phyloP scores from a whole-genome alignment of 2,888 invertebrate species.

The Drosophila melanosoma region DNA sequence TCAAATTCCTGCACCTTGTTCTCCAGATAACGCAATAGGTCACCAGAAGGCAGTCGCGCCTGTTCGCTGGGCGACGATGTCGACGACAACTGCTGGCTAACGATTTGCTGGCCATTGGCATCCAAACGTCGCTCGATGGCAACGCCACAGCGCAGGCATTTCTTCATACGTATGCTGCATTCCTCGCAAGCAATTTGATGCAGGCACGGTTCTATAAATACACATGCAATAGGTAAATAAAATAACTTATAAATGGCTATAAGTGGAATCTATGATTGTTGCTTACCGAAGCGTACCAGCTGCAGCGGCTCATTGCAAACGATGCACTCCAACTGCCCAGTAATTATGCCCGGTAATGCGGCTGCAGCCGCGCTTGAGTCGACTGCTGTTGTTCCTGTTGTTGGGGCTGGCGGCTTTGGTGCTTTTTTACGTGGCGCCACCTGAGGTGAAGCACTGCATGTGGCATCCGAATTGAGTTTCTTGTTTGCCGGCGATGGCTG shows the following conservation, averaged over 20 bases:
- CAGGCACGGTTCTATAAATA: conserved; percentile 88
- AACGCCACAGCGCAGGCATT: conserved; percentile 89
- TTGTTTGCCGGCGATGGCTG: conserved; percentile 70
- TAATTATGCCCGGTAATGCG: conserved; percentile 41
- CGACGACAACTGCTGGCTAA: conserved; percentile 43
- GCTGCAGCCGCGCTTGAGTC: conserved; percentile 23
- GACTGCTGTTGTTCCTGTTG: conserved; percentile 12
- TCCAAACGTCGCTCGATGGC: conserved; percentile 87
- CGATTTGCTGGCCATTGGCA: conserved; percentile 86
- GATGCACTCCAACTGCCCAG: conserved; percentile 86
- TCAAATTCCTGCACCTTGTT: conserved; percentile 94
- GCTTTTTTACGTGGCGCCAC: conserved; percentile 78
- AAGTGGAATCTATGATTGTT: neutral
- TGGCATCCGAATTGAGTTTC: conserved; percentile 74
- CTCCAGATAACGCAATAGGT: conserved; percentile 89
- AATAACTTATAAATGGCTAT: neutral
- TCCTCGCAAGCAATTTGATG: conserved; percentile 91
- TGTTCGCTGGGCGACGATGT: conserved; percentile 83
- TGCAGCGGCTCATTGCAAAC: conserved; percentile 90
- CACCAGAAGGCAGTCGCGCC: conserved; percentile 88
- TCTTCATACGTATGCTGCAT: conserved; percentile 91
- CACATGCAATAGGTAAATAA: neutral
- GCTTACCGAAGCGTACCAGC: conserved; percentile 86
- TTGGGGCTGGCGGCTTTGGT: conserved; percentile 71
- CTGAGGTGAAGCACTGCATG: conserved; percentile 62